Conservation (phyloP, 1,140 invertebrate species). For the Formica exsecta region DNA sequence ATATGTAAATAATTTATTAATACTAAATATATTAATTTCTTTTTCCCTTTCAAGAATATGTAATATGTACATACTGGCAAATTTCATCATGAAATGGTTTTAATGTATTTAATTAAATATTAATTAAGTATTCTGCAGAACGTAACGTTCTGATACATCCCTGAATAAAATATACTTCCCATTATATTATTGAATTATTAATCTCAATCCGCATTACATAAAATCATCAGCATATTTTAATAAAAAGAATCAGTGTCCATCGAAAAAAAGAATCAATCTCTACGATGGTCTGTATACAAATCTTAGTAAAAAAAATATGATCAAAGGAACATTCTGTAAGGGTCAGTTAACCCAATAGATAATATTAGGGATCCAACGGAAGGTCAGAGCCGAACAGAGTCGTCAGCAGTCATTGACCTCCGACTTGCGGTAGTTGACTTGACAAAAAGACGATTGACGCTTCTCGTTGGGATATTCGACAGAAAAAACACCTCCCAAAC, state of each 20-base stretch:
- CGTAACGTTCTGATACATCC: neutral
- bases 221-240: neutral
- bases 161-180: neutral
- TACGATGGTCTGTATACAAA: neutral
- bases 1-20: neutral
- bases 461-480: neutral
- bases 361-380: neutral
- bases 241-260: neutral
- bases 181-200: slow-evolving; percentile 8
- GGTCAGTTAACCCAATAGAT: neutral
- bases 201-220: neutral
- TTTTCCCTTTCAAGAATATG: neutral
- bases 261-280: neutral
- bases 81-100: slow-evolving; percentile 22
- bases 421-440: slow-evolving; percentile 4
- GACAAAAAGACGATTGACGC: neutral
- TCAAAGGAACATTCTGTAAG: neutral
- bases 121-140: neutral
- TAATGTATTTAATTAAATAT: neutral
- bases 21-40: neutral
- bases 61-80: neutral
- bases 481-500: slow-evolving; percentile 12
- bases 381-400: neutral
- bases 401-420: slow-evolving; percentile 11
- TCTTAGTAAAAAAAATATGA: neutral